Evolutionary conservation across 2,888 invertebrate genomes (phyloP), one percentile per base, ranked within the genome.

Genomic region (Conistra vaccinii): DNA sequence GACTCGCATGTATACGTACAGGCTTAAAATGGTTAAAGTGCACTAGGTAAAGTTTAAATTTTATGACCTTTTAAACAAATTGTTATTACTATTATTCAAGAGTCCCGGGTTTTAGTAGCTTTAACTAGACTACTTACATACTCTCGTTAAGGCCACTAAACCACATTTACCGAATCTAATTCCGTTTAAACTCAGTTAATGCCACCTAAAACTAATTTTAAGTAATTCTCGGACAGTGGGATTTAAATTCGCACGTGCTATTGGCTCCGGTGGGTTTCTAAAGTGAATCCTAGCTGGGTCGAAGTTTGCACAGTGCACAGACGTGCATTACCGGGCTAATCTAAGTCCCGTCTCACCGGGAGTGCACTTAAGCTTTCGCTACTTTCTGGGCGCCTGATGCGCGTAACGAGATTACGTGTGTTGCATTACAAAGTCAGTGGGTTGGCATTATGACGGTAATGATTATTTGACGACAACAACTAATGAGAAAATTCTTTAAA

Each of bases 331-430:
- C 85, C 69, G 72, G 76, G 83, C 84, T 88, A 88, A 89, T 89
- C 88, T 85, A 82, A 86, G 85, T 84, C 80, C 81, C 84, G 84
- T 78, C 87, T 85, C 83, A 78, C 79, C 80, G 82, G 81, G 81
- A 89, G 85, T 88, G 88, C 89, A 88, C 88, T 89, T 88, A 88
- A 88, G 86, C 87, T 88, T 78, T 80, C 48, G 71, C 85, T 86
- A 84, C 84, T 86, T 88, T 87, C 85, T 87, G 87, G 65, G 72
- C 80, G 78, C 87, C 89, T 87, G 83, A 85, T 86, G 80, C 84
- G 53, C 70, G 78, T 80, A 88, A 88, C 85, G 83, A 85, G 85
- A 88, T 88, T 88, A 85, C 86, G 88, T 89, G 84, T 83, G 70
- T 85, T 85, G 82, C 78, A 77, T 88, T 78, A 83, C 78, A 82